phyloP scores from a whole-genome alignment of 2,113 vertebrate species.

The Uria aalge region DNA sequence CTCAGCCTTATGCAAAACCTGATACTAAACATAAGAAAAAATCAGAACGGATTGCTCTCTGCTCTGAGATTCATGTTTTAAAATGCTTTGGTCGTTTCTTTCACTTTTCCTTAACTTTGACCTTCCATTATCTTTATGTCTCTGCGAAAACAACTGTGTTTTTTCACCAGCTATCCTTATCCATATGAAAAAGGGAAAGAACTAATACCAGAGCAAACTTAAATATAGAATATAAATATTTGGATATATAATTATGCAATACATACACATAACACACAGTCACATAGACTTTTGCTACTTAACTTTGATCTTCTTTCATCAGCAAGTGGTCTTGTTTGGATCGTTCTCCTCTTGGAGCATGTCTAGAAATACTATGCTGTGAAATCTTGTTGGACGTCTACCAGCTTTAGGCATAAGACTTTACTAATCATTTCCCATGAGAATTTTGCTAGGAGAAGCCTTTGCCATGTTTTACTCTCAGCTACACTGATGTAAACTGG shows the following conservation, averaged over 20 bases:
- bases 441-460: background rate
- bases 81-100: background rate
- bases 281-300: background rate
- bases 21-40: conserved; percentile 77
- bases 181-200: background rate
- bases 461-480: background rate
- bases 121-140: background rate
- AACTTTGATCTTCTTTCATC: background rate
- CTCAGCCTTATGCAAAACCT: conserved; percentile 80
- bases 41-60: background rate
- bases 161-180: background rate
- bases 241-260: background rate
- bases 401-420: background rate
- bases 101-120: background rate
- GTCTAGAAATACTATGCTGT: conserved; percentile 3
- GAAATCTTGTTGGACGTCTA: background rate
- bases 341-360: background rate
- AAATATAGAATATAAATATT: background rate
- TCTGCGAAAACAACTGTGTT: background rate
- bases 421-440: background rate
- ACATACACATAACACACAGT: background rate
- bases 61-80: background rate
- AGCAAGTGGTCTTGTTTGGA: background rate
- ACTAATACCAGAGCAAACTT: background rate
- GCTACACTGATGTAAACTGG: background rate